Percentiles rank a stretch among this genome's conserved stretches.
Conservation (phyloP, 2,113 vertebrate species). For the Pagrus major region DNA sequence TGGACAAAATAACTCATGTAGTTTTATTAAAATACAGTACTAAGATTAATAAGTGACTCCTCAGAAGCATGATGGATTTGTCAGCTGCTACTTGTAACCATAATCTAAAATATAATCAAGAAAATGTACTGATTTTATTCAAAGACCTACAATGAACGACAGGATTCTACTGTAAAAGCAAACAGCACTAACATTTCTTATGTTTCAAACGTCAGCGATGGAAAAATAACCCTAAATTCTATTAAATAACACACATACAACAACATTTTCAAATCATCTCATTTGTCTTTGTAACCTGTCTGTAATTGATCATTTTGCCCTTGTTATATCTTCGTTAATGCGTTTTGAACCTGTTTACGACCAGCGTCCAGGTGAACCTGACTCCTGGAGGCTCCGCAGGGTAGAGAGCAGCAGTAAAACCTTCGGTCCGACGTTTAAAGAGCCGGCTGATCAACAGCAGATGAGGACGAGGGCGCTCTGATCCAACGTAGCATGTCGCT, state of each 20-base stretch:
- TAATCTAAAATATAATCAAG: background rate
- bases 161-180: background rate
- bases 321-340: background rate
- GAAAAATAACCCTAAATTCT: background rate
- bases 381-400: slow-evolving; percentile 41
- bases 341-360: slow-evolving; percentile 16
- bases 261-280: background rate
- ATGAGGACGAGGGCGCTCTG: slow-evolving; percentile 63
- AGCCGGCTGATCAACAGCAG: slow-evolving; percentile 72
- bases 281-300: background rate
- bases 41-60: background rate
- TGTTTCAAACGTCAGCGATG: background rate
- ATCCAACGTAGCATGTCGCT: slow-evolving; percentile 41
- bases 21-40: background rate
- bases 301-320: background rate
- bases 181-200: background rate
- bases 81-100: background rate
- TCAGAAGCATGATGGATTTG: background rate
- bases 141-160: background rate
- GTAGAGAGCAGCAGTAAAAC: slow-evolving; percentile 56
- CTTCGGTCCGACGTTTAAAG: slow-evolving; percentile 45
- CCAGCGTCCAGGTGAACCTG: slow-evolving; percentile 14
- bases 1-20: background rate
- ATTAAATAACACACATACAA: background rate
- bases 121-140: background rate